Conservation (phyloP, 2,113 vertebrate species). For the Dicentrarchus labrax region DNA sequence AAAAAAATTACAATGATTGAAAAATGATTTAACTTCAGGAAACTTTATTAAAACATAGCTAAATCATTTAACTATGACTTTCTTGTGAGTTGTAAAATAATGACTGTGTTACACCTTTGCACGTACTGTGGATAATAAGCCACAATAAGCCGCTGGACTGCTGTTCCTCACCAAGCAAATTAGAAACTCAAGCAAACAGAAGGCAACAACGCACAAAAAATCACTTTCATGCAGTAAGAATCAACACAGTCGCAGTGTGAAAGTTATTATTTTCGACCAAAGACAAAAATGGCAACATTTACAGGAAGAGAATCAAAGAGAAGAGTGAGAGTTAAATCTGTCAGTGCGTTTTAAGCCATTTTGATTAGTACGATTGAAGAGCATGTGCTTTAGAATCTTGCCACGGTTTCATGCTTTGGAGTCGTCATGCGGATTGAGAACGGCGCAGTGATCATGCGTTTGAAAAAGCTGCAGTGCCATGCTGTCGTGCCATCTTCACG, state of each 20-base stretch:
- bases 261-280: constrained; percentile 4
- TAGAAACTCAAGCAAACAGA: constrained; percentile 19
- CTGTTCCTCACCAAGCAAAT: constrained; percentile 11
- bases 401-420: constrained; percentile 10
- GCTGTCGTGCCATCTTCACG: constrained; percentile 21
- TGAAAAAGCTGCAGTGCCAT: constrained; percentile 30
- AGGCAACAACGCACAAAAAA: background rate
- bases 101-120: background rate
- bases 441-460: constrained; percentile 31
- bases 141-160: background rate
- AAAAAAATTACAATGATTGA: background rate
- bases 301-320: constrained; percentile 25
- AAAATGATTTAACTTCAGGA: background rate
- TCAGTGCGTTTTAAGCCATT: background rate
- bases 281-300: background rate
- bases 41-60: no score
- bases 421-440: background rate
- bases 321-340: background rate
- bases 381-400: background rate
- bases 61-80: background rate
- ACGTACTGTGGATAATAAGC: background rate
- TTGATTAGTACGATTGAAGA: constrained; percentile 42
- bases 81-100: background rate
- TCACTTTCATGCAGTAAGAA: constrained; percentile 42
- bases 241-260: background rate